phyloP scores from a whole-genome alignment of 2,797 vertebrate genomes.

The Myotis daubentonii region DNA sequence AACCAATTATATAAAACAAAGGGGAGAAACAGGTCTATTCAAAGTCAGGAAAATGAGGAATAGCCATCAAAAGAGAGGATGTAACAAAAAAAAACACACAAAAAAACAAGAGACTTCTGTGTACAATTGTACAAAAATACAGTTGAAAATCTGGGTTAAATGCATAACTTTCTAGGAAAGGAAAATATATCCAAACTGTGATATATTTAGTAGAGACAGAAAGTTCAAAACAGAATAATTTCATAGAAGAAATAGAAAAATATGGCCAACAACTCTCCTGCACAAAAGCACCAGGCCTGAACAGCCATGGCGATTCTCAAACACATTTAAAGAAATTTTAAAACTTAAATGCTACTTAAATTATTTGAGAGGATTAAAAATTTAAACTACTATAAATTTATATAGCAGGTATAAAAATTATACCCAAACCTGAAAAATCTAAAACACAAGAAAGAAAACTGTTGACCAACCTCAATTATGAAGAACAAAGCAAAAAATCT shows the following conservation, averaged over 20 bases:
- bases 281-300: neutral
- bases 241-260: neutral
- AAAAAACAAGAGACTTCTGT: neutral
- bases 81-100: neutral
- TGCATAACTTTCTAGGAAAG: neutral
- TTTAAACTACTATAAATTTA: neutral
- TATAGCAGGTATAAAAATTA: neutral
- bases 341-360: neutral
- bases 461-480: neutral
- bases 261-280: neutral
- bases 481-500: neutral
- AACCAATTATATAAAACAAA: neutral
- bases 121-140: neutral
- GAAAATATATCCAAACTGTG: neutral
- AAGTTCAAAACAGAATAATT: neutral
- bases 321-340: neutral
- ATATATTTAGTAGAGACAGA: neutral
- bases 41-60: neutral
- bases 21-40: neutral
- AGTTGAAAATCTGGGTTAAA: neutral
- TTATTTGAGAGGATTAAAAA: neutral
- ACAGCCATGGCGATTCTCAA: neutral
- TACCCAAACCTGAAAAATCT: neutral
- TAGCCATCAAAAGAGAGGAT: neutral
- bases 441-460: neutral